Base-by-base conservation (phyloP, 2,797 vertebrate species). In the Chaunax sp. region DNA sequence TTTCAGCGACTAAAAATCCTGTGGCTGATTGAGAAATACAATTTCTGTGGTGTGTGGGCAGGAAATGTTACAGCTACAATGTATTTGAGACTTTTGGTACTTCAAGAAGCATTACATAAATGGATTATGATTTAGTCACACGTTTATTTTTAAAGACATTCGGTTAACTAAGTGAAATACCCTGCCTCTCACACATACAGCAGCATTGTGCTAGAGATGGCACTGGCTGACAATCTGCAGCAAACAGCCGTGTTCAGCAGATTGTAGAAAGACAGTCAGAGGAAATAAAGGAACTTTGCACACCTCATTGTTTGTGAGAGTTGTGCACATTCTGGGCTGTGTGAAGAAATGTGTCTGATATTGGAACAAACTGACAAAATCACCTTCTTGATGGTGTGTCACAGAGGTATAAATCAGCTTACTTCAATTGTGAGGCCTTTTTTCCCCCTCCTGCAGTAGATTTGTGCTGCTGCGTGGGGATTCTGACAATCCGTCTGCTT, bases 321-420 rank as follows among this genome's bases (percentile, higher is more conserved):
- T 0, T 26, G 68, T 28, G 43, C 70, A 76, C 83, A 84, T 26
- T 67, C 77, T 74, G 74, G 5, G 78, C 65, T 55, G 43, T 54
- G 77, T 78, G 51, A 41, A 72, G 47, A 72, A 52, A 54, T 80
- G 81, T 78, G 64, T 78, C 41, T 80, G 62, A 76, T 85, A 79
- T 69, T 51, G 65, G 55, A 69, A 70, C n/a, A 78, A 75, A 81
- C 64, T 60, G 63, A 83, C 63, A 50, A 72, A 79, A 75, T 80
- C 66, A 38, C 75, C 12, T 83, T 72, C 77, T 49, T 62, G 59
- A 58, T 62, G 44, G 63, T 2, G 9, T 1, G 4, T 55, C 73
- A 72, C 67, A 63, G 45, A 46, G 57, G 44, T 60, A 63, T 57
- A 66, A 78, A 82, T 28, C 9, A 16, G 60, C 57, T 64, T 75